phyloP scores from a whole-genome alignment of 2,797 vertebrate genomes.

The Anguilla megastoma region DNA sequence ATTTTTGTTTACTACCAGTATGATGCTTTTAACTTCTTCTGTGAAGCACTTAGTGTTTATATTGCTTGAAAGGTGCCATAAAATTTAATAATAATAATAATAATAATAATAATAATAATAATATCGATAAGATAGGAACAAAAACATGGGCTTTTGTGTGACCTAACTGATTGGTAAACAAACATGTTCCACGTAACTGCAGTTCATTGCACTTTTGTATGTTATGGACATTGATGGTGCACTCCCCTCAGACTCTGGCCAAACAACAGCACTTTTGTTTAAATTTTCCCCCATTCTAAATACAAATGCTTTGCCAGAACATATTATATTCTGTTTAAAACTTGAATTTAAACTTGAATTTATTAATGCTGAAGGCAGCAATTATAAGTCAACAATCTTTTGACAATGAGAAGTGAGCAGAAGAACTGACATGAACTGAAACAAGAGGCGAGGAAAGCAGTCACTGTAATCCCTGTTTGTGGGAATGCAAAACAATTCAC shows the following conservation, averaged over 20 bases:
- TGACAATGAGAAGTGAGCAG: background rate
- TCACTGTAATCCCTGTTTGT: background rate
- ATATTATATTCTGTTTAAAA: background rate
- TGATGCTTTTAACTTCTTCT: too few species aligned
- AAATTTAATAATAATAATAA: too few species aligned
- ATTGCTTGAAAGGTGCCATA: too few species aligned
- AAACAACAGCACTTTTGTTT: constrained; percentile 8
- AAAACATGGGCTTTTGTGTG: too few species aligned
- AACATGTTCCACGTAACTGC: too few species aligned
- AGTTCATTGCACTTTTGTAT: too few species aligned
- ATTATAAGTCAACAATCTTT: background rate
- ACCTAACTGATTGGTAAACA: too few species aligned
- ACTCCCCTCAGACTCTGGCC: background rate
- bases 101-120: too few species aligned
- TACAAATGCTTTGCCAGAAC: background rate
- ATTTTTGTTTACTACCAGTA: too few species aligned
- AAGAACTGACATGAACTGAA: background rate
- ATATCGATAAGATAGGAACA: too few species aligned
- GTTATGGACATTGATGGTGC: too few species aligned
- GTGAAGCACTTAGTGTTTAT: too few species aligned
- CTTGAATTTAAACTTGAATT: background rate
- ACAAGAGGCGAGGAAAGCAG: background rate
- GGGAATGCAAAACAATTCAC: background rate
- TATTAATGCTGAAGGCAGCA: background rate
- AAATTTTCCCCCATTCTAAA: background rate